A percentile compares a stretch with the other conserved stretches of the same genome.
Evolutionary conservation across 2,797 vertebrate species (phyloP).

Genomic region (Brachyrhaphis roseni): DNA sequence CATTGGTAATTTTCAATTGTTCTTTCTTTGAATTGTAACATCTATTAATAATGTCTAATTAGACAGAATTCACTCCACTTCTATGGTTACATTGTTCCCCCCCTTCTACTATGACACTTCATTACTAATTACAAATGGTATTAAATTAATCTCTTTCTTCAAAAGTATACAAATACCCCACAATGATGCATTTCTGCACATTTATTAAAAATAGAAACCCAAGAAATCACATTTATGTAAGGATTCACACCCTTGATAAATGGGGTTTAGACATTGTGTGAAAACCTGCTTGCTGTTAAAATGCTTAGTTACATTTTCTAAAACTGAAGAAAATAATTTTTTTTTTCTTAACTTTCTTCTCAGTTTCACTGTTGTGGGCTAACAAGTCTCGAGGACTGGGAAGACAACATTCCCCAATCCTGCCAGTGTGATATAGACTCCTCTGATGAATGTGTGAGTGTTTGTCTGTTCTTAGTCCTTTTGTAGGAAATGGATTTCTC

Average conservation of each 20-base stretch:
- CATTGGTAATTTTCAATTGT: neutral
- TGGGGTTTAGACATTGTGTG: neutral
- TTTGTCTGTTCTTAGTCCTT: neutral
- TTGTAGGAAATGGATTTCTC: neutral
- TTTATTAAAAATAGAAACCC: no score
- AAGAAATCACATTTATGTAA: no score
- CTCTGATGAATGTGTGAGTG: slow-evolving; percentile 58
- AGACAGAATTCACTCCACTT: neutral
- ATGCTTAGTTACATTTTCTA: neutral
- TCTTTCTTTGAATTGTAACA: neutral
- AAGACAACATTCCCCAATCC: slow-evolving; percentile 49
- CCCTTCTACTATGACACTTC: neutral
- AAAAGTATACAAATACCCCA: no score
- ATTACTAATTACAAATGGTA: no score
- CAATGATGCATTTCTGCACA: no score
- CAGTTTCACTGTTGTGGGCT: slow-evolving; percentile 68
- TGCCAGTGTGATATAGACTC: slow-evolving; percentile 46
- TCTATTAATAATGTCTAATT: neutral
- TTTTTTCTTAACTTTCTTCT: neutral
- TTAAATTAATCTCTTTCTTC: no score
- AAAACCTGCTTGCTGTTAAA: neutral
- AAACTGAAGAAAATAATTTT: neutral
- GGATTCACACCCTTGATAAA: neutral
- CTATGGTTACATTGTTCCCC: neutral
- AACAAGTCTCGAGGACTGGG: slow-evolving; percentile 63